Base-by-base conservation (phyloP, 2,888 invertebrate species). In the Argyresthia goedartella region DNA sequence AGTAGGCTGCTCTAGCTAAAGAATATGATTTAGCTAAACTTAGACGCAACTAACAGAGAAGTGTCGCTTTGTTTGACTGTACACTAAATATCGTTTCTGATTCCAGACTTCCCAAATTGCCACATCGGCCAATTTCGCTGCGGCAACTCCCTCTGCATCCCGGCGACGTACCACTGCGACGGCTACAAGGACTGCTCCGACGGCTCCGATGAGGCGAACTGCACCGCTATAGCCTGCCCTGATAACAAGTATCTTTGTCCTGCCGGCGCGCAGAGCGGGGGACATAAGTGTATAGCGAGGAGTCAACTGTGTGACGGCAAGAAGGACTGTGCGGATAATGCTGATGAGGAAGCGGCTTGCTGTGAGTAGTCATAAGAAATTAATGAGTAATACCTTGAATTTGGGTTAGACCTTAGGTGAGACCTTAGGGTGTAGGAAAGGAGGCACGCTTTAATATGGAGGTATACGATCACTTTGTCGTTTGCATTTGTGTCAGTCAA, bases 111-210 rank as follows among this genome's bases (percentile, higher is more conserved):
- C 72, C 95, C 95, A 0, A 90, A 93, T 0, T 97, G 97, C 74
- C 93, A 94, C 70, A 92, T 92, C 61, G 94, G 94, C 1, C 97
- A 98, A 84, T 98, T 97, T 82, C 91, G 96, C 41, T 98, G 98
- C 81, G 91, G 93, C 59, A 97, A 97, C 81, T 93, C 95, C 0
- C 89, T 97, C 10, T 99, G 99, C 80, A 97, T 99, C 64, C 98
- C 97, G 0, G 89, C 90, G 50, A 91, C 91, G 49, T 95, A 93
- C 80, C 93, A 92, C 72, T 95, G 95, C 80, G 93, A 93, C 69
- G 95, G 95, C 33, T 94, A 93, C 82, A 89, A 91, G 57, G 98
- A 99, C 78, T 99, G 99, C 79, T 90, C 93, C 0, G 98, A 98
- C 69, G 94, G 94, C 41, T 94, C 94, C 11, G 96, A 96, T 73